These are phyloP conservation scores for Bombus huntii DNA, from an alignment of 1,140 invertebrate species.

Conservation along the genomic window DNA sequence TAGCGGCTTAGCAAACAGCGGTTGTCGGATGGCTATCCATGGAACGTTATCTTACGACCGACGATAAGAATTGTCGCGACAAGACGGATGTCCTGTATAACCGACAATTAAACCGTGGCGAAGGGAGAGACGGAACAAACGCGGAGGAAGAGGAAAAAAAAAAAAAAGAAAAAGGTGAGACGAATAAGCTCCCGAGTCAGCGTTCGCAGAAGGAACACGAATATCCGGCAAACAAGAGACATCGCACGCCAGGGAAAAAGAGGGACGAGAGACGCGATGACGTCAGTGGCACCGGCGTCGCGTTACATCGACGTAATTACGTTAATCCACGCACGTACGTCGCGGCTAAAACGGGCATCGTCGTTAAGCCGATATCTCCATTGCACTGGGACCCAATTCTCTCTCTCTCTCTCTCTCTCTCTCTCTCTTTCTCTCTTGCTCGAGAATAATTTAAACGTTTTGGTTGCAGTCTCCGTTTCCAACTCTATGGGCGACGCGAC, in stretches of 20 bases:
- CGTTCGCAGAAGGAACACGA: constrained; percentile 72
- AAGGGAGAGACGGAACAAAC: not conserved
- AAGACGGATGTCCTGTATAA: constrained; percentile 42
- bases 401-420: too few species aligned
- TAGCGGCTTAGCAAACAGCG: too few species aligned
- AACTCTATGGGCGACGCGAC: not conserved
- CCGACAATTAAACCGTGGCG: constrained; percentile 28
- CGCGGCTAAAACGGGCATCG: constrained; percentile 50
- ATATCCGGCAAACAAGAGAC: constrained; percentile 66
- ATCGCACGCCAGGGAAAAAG: constrained; percentile 15
- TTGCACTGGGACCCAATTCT: constrained; percentile 22
- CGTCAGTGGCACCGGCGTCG: constrained; percentile 70
- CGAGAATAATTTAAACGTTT: constrained; percentile 8
- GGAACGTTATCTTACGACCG: not conserved
- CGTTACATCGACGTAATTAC: constrained; percentile 73
- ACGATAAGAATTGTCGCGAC: constrained; percentile 1
- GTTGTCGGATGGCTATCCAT: not conserved
- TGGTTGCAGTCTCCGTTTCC: not conserved
- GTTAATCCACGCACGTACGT: constrained; percentile 65
- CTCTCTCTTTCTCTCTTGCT: not conserved
- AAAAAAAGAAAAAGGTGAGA: constrained; percentile 39
- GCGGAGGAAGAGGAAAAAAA: not conserved
- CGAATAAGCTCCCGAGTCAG: constrained; percentile 58
- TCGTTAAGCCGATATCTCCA: constrained; percentile 56
- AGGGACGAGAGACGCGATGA: constrained; percentile 53